Percentiles rank a stretch among this genome's conserved stretches.
phyloP scores from a whole-genome alignment of 2,113 vertebrate genomes.

The Phrynosoma platyrhinos region DNA sequence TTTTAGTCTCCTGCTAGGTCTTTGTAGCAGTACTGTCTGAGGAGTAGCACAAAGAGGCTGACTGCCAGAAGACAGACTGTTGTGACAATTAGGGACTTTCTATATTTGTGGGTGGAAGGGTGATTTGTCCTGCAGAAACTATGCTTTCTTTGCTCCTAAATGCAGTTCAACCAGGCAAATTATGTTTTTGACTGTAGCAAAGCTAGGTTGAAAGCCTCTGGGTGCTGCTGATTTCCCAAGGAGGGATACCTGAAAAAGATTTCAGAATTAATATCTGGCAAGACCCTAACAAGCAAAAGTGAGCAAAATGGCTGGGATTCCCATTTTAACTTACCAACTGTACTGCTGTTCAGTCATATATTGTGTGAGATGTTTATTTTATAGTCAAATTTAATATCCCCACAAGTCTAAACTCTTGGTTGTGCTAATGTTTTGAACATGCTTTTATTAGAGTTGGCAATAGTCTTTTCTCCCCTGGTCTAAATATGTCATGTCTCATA shows the following conservation, averaged over 20 bases:
- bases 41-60: not conserved
- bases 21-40: constrained; percentile 21
- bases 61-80: constrained; percentile 28
- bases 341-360: not conserved
- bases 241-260: constrained; percentile 12
- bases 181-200: constrained; percentile 42
- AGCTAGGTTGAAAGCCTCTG: constrained; percentile 44
- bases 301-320: fast-evolving
- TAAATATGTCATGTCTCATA: not conserved
- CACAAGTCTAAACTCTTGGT: constrained; percentile 14
- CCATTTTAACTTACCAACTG: fast-evolving
- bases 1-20: constrained; percentile 32
- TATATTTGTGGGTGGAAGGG: not conserved
- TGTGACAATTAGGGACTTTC: constrained; percentile 24
- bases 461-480: not conserved
- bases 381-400: not conserved
- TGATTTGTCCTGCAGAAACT: constrained; percentile 23
- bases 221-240: constrained; percentile 57
- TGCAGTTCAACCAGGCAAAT: not conserved
- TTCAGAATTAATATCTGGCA: constrained; percentile 40
- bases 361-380: constrained; percentile 3
- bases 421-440: not conserved
- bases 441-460: not conserved
- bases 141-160: constrained; percentile 44
- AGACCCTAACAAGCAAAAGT: constrained; percentile 18